Evolutionary conservation across 1,140 invertebrate genomes (phyloP), one percentile per base, ranked within the genome.

Genomic region (Solen grandis): DNA sequence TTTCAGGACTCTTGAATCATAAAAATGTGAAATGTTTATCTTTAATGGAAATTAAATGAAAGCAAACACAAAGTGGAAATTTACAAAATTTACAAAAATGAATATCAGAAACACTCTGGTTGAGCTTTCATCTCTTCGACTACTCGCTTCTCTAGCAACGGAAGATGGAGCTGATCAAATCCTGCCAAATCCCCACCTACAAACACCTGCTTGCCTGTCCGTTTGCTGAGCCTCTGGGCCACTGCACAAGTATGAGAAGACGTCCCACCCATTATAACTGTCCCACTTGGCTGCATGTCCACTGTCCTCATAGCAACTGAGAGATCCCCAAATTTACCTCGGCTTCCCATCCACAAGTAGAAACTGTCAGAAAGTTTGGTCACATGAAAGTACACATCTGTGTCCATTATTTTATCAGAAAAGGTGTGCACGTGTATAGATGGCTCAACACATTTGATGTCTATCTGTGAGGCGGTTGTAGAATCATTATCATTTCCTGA

Each of bases 301-400:
- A 69, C 14, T 50, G 76, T 69, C 50, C 38, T 35, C 76, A 79
- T 79, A 29, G 76, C 76, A 62, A 79, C 76, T 31, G 76, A 50
- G n/a, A 79, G 35, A 54, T 79, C 76, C 59, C 76, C 76, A 69
- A 79, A 79, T 54, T 68, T 57, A 14, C 35, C 38, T 41, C 65
- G 70, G 50, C 63, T 79, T 57, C 76, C 76, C 60, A 79, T 33
- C 76, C 76, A 79, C 14, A 79, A 25, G 35, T 60, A 69, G 27
- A 79, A 79, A 29, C 76, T 79, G 33, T 79, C 55, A 25, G 46
- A 25, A 13, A 79, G 57, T 62, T 79, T 79, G 22, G 70, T 27
- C 14, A 79, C 76, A 50, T 79, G 76, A 46, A 79, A 69, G 41
- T 52, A 69, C 8, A 69, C 57, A 22, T 69, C 55, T 14, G 50